Percentiles rank a stretch among this genome's conserved stretches.
Evolutionary conservation across 2,888 invertebrate genomes (phyloP).

Genomic region (Syritta pipiens): DNA sequence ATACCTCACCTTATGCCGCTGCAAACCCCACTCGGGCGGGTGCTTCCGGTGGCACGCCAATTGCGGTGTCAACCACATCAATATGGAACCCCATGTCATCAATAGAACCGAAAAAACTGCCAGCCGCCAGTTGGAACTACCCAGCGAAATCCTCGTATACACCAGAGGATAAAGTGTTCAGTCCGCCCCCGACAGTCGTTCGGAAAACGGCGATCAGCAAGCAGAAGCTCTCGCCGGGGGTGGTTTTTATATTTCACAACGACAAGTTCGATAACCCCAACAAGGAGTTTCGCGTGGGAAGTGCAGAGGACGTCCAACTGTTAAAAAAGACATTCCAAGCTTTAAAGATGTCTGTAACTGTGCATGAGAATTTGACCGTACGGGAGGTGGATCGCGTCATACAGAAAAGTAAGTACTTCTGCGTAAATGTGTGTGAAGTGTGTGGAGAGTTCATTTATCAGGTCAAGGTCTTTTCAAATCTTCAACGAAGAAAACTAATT

Average conservation of each 20-base stretch:
- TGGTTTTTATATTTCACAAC: constrained; percentile 76
- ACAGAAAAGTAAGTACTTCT: constrained; percentile 74
- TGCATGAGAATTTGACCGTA: constrained; percentile 74
- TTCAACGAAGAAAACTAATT: too few relatives aligned
- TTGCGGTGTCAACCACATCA: background rate
- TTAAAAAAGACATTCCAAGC: constrained; percentile 72
- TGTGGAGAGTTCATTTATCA: too few relatives aligned
- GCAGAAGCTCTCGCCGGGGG: constrained; percentile 74
- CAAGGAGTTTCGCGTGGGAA: constrained; percentile 74
- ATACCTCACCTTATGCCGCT: constrained; percentile 48
- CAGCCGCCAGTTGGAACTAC: constrained; percentile 35
- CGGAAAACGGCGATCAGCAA: background rate
- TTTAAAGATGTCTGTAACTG: constrained; percentile 74
- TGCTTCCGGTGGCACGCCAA: constrained; percentile 5
- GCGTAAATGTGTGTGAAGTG: background rate
- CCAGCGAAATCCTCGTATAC: constrained; percentile 9
- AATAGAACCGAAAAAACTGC: too few relatives aligned
- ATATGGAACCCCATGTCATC: constrained; percentile 45
- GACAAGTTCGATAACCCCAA: constrained; percentile 74
- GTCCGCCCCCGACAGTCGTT: background rate
- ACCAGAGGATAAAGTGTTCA: background rate
- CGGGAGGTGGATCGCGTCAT: constrained; percentile 72
- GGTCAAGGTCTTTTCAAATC: too few relatives aligned
- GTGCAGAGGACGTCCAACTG: constrained; percentile 74
- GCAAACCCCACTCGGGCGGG: constrained; percentile 1